Evolutionary conservation across 2,113 vertebrate genomes (phyloP), one percentile per base, ranked within the genome.

Genomic region (Panthera uncia): DNA sequence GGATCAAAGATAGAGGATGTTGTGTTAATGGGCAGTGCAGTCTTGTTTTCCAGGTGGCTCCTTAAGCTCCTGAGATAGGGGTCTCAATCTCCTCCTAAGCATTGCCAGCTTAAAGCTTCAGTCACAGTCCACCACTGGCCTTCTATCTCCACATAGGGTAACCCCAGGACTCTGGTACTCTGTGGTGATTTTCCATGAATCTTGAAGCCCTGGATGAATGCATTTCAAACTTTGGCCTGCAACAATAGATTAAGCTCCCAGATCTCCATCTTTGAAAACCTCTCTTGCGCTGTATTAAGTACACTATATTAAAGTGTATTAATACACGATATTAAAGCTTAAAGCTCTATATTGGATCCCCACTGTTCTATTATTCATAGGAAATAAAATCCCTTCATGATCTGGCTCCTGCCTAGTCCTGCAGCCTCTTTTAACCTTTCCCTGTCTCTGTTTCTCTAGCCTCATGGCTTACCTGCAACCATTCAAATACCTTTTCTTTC

Each of bases 1-100:
- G 45, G 80, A 96, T 79, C 81, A 71, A 81, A 73, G 50, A 92
- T n/a, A 95, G 81, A 89, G 78, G 78, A 91, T 74, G 63, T 19
- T 92, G 45, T 79, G 63, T 81, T 94, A 66, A 63, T 55, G 2
- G 52, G 27, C 69, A 82, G 41, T 9, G 12, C 27, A 48, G 41
- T 66, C 87, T 78, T 89, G 13, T 65, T 87, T 86, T 74, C 84
- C 68, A 79, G 73, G 48, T 69, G 68, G 79, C 61, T 82, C 45
- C 45, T 85, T 91, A 12, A 25, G 71, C 45, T 52, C 52, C 81
- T 52, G n/a, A 85, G 36, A 50, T 66, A 21, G 33, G 68, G 16
- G 5, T 86, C 50, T 82, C 6, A 48, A 29, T 9, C n/a, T 73
- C 11, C 29, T 38, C 63, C 73, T 79, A 69, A 69, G 31, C 15